Evolutionary conservation across 1,140 invertebrate species (phyloP), one percentile per base, ranked within the genome.

Genomic region (Acarapis woodi): DNA sequence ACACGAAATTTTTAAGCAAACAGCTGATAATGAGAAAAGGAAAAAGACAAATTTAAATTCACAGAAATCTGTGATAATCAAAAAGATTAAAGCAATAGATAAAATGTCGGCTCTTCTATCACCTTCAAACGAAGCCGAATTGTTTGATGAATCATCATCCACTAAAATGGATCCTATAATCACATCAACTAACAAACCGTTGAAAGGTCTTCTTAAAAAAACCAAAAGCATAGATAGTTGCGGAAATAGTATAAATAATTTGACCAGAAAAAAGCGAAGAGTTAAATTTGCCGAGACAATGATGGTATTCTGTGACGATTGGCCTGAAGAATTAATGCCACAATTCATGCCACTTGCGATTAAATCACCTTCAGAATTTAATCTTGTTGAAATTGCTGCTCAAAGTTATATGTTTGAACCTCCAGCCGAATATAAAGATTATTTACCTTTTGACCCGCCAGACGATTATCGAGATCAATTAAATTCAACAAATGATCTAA

Each of bases 321-420:
- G 35, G 42, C 42, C 42, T 20, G 26, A 39, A 9, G 41, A 40
- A 23, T 14, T 42, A 18, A 43, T 43, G 42, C 42, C 42, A 16
- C 42, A 43, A 18, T 38, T 44, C 6, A 43, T 44, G 15, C n/a
- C n/a, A n/a, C n/a, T n/a, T n/a, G 43, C 43, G n/a, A 14, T 44
- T 3, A 44, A 44, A 28, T 38, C 42, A 14, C 42, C 42, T 2
- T 21, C 35, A 10, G 42, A 44, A 26, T 30, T 44, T 14, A 43
- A 43, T 40, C 19, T 43, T n/a, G 26, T 43, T 22, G 42, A 43
- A 35, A 29, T 43, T 15, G 29, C 21, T 19, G 22, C 36, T 15
- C 42, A 45, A 25, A 25, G 32, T 9, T 44, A 32, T 26, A 44
- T 44, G 43, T 44, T 44, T 26, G 43, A 44, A 8, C 43, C 43